phyloP scores from a whole-genome alignment of 2,888 invertebrate genomes.

The Melanchra persicariae region DNA sequence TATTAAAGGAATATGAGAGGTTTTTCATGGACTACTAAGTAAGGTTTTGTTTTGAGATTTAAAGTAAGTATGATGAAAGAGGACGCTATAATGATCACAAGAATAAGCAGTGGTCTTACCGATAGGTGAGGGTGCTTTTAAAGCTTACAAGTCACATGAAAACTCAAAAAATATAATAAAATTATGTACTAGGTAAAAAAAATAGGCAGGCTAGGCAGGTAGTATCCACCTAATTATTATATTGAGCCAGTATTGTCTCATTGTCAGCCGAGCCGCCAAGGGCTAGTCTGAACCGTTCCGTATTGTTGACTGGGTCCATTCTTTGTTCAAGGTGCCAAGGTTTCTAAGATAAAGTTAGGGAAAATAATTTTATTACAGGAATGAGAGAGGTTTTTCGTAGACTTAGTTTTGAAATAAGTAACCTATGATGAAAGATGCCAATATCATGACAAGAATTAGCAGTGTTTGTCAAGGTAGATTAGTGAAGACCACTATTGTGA shows the following conservation, averaged over 20 bases:
- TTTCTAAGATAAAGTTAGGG: too few relatives aligned
- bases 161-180: too few relatives aligned
- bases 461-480: too few relatives aligned
- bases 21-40: neutral
- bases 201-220: too few relatives aligned
- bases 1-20: neutral
- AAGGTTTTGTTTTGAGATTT: neutral
- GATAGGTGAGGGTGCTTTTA: neutral
- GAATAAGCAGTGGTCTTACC: neutral
- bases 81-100: too few relatives aligned
- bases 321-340: constrained; percentile 44
- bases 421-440: too few relatives aligned
- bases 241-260: constrained; percentile 34
- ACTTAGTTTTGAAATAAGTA: too few relatives aligned
- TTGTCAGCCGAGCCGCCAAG: constrained; percentile 45
- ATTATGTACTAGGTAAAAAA: too few relatives aligned
- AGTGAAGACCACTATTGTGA: too few relatives aligned
- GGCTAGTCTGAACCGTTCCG: constrained; percentile 23
- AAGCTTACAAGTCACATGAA: too few relatives aligned
- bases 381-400: constrained; percentile 1
- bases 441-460: too few relatives aligned
- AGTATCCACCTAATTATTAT: constrained; percentile 19
- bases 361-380: constrained; percentile 5
- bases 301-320: constrained; percentile 45
- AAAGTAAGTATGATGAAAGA: too few relatives aligned